Base-by-base conservation (phyloP, 2,888 invertebrate species). In the Lycophotia porphyrea region DNA sequence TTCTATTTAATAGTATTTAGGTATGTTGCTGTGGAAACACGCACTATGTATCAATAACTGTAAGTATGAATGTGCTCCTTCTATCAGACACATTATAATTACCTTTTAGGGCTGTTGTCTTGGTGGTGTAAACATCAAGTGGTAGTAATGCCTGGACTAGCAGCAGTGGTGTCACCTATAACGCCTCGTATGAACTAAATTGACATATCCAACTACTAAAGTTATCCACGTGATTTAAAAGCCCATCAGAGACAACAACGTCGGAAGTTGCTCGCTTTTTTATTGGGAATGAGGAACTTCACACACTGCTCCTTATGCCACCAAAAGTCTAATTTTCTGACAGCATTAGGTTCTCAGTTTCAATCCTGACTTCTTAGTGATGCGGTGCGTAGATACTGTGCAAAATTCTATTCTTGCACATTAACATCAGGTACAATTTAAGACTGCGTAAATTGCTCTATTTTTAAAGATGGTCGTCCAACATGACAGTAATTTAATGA, bases 31-130 rank as follows among this genome's bases (percentile, higher is more conserved):
- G 71, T 84, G 64, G 55, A 71, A 80, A 66, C 81, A 81, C 65
- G 52, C 66, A 66, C 69, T 68, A 75, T 58, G 44, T 71, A 71
- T 75, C 76, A 82, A 77, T 86, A 80, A 74, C 72, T 80, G 76
- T 87, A 83, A 87, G 82, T 73, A 63, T 86, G 58, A 76, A 85
- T 76, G 74, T 81, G 74, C 65, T 78, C 87, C 77, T 86, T 86
- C 80, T 73, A 66, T 84, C 65, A 55, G 70, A 80, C 72, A 76
- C 84, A 81, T 76, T 81, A 64, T 76, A 64, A 76, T 81, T 84
- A 76, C 36, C 52, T 47, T 71, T 64, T 34, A 36, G 60, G 42
- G 72, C 34, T 77, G 60, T 69, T 68, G 39, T 31, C 58, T 65
- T 73, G 67, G n/a, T 63, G 39, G 70, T 42, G 39, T n/a, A 11